These are phyloP conservation scores for Drosophila tanythrix DNA, from an alignment of 2,888 invertebrate genomes.

Conservation along the genomic window DNA sequence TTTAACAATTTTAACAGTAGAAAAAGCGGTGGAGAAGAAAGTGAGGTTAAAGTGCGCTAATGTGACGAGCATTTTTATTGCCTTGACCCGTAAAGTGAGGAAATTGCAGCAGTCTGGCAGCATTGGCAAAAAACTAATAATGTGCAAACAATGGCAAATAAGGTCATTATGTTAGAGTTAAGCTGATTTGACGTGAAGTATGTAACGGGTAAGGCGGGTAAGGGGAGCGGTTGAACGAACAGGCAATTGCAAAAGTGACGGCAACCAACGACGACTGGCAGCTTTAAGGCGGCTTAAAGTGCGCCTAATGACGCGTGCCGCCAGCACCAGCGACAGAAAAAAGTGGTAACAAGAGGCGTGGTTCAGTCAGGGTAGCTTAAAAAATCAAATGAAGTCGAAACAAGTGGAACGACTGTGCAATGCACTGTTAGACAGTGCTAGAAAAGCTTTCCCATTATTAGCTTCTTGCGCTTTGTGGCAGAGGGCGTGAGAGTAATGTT, in stretches of 20 bases:
- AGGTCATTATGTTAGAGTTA: conserved; percentile 78
- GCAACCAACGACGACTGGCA: conserved; percentile 40
- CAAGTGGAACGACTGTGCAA: conserved; percentile 1
- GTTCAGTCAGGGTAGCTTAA: conserved; percentile 46
- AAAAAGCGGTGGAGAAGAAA: conserved; percentile 44
- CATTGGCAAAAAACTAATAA: conserved; percentile 69
- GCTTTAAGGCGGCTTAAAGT: conserved; percentile 71
- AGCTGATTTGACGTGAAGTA: conserved; percentile 72
- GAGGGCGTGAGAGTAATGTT: not conserved
- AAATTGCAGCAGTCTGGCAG: conserved; percentile 60
- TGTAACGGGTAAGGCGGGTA: conserved; percentile 5
- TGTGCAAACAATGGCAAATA: conserved; percentile 79
- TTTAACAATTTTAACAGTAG: conserved; percentile 18
- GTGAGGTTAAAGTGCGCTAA: conserved; percentile 44
- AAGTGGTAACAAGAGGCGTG: conserved; percentile 55
- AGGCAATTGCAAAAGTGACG: conserved; percentile 75
- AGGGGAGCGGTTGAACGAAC: conserved; percentile 27
- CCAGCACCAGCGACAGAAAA: conserved; percentile 36
- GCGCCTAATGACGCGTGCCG: conserved; percentile 79
- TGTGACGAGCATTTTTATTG: conserved; percentile 58
- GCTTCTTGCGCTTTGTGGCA: not conserved
- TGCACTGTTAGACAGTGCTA: not conserved
- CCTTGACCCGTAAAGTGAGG: conserved; percentile 74
- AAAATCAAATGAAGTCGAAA: conserved; percentile 19
- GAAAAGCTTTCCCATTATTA: not conserved